Evolutionary conservation across 2,888 invertebrate genomes (phyloP).

Genomic region (Steinernema carpocapsae): DNA sequence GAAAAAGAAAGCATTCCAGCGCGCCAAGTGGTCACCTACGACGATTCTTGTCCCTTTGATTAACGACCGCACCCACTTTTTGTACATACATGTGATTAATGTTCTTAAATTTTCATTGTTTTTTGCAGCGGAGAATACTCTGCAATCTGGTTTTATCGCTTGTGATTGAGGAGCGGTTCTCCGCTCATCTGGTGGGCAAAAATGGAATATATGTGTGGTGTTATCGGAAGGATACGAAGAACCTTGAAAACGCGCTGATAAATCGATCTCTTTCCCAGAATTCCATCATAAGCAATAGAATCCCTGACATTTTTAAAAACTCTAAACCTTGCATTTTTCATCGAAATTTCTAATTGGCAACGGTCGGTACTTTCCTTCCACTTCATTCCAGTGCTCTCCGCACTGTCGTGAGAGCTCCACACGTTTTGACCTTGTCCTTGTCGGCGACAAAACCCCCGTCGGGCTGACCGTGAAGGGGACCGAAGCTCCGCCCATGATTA

Average conservation of each 20-base stretch:
- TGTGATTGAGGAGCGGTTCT: background rate
- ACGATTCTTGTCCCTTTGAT: constrained; percentile 26
- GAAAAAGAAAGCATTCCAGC: background rate
- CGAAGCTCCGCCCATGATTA: constrained; percentile 16
- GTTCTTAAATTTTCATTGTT: background rate
- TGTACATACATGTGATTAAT: background rate
- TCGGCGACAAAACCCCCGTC: constrained; percentile 28
- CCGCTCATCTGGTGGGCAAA: background rate
- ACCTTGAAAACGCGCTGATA: background rate
- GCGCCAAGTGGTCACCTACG: constrained; percentile 15
- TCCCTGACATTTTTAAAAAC: too few species aligned
- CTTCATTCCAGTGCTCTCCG: background rate
- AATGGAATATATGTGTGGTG: constrained; percentile 22
- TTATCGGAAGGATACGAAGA: background rate
- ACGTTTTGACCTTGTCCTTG: constrained; percentile 30
- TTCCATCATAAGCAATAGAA: background rate
- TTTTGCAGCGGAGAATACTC: background rate
- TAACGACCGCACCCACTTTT: background rate
- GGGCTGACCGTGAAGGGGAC: constrained; percentile 4
- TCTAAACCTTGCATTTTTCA: background rate
- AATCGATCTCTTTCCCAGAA: background rate
- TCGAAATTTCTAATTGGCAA: background rate
- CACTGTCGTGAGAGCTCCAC: background rate
- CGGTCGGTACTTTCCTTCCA: background rate
- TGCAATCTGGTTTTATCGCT: background rate